Evolutionary conservation across 2,113 vertebrate genomes (phyloP).

Genomic region (Emydura subglobosa): DNA sequence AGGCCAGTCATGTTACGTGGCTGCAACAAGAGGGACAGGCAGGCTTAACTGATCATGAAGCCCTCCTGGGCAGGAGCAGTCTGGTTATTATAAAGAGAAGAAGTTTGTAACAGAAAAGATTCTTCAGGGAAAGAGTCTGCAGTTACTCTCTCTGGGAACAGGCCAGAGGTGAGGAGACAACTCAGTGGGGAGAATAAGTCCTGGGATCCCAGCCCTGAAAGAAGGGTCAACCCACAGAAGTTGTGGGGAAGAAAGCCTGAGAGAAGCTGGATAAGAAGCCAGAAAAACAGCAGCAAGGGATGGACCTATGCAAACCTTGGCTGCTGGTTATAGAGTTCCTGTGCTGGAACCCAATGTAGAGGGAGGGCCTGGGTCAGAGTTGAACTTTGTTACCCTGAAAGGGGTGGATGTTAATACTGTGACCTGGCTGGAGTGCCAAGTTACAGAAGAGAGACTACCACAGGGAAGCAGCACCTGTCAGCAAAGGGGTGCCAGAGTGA

Average conservation of each 20-base stretch:
- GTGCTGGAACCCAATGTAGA: background rate
- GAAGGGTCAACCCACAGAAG: background rate
- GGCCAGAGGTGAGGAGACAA: background rate
- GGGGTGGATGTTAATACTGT: background rate
- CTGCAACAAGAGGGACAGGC: background rate
- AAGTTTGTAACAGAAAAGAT: background rate
- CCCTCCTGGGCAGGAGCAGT: no score
- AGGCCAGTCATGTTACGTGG: background rate
- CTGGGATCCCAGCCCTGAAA: background rate
- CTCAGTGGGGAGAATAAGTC: background rate
- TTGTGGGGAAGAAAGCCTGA: background rate
- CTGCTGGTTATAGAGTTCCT: background rate
- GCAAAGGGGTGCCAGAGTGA: no score
- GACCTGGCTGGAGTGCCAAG: background rate
- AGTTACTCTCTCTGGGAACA: background rate
- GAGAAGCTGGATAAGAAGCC: background rate
- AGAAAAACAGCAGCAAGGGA: background rate
- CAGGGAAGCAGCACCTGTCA: background rate
- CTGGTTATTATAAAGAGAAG: background rate
- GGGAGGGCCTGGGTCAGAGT: background rate
- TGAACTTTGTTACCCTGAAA: background rate
- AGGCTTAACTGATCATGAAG: no score
- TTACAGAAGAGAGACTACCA: background rate
- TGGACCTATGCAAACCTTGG: background rate
- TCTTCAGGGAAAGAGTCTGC: background rate